A percentile compares a stretch with the other conserved stretches of the same genome.
Conservation (phyloP, 2,888 invertebrate species). For the Amphipyra berbera region DNA sequence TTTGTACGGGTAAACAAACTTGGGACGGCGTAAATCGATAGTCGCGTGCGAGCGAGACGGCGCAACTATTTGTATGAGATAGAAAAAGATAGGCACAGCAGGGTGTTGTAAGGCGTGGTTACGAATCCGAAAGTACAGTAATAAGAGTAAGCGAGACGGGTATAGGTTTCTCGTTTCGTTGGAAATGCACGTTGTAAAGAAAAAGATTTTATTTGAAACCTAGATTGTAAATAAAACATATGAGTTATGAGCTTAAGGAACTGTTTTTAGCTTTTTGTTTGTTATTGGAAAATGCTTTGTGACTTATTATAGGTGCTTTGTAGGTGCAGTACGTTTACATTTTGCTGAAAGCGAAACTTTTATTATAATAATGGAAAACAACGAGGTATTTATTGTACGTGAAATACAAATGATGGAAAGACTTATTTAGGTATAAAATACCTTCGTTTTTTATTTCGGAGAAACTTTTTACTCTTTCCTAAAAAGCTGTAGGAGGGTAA, state of each 20-base stretch:
- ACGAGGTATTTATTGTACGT: not conserved
- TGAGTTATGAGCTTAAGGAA: constrained; percentile 63
- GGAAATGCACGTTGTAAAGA: constrained; percentile 35
- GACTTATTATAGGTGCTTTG: constrained; percentile 29
- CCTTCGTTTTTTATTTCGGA: no score
- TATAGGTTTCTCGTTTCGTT: constrained; percentile 52
- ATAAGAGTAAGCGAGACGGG: constrained; percentile 67
- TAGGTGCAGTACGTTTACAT: constrained; percentile 19
- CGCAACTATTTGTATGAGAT: constrained; percentile 61
- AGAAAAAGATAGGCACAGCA: constrained; percentile 71
- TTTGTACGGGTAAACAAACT: constrained; percentile 83
- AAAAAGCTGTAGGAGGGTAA: no score
- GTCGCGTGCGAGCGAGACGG: constrained; percentile 67
- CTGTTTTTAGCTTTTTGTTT: constrained; percentile 59
- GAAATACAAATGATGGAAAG: not conserved
- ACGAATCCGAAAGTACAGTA: constrained; percentile 58
- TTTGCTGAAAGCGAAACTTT: constrained; percentile 14
- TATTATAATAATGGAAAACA: constrained; percentile 8
- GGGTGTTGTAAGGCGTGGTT: constrained; percentile 82
- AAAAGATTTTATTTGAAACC: constrained; percentile 62
- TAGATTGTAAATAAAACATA: constrained; percentile 70
- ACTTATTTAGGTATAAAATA: no score
- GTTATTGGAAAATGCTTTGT: constrained; percentile 50
- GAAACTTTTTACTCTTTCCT: no score
- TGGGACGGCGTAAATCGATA: constrained; percentile 78